Percentiles rank a stretch among this genome's conserved stretches.
Conservation (phyloP, 1,140 invertebrate species). For the Venustaconcha ellipsiformis region DNA sequence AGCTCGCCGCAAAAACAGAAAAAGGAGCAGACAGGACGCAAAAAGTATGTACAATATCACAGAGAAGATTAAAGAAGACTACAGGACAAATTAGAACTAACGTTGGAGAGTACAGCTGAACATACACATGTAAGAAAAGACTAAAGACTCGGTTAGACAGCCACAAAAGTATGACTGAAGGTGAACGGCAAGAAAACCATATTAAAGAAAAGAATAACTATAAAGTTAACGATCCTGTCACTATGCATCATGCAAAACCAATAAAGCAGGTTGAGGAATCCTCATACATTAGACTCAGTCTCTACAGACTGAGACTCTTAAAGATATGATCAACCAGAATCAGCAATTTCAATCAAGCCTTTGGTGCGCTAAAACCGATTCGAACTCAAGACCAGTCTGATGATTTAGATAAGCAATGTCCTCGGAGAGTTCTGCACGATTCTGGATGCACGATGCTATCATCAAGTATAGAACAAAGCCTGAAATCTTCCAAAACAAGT, state of each 20-base stretch:
- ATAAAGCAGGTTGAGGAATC: slow-evolving; percentile 15
- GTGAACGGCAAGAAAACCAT: too few species aligned
- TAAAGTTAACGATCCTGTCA: too few species aligned
- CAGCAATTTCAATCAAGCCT: slow-evolving; percentile 28
- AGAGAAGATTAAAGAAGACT: slow-evolving; percentile 1
- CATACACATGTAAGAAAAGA: too few species aligned
- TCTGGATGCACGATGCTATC: slow-evolving; percentile 17
- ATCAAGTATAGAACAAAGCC: neutral
- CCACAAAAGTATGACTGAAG: too few species aligned
- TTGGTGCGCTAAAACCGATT: slow-evolving; percentile 12
- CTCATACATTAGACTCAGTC: slow-evolving; percentile 25
- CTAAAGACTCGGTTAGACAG: too few species aligned
- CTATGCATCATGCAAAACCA: neutral
- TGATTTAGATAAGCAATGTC: slow-evolving; percentile 35
- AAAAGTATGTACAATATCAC: slow-evolving; percentile 6
- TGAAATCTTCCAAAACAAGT: slow-evolving; percentile 6
- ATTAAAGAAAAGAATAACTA: too few species aligned
- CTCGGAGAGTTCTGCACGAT: slow-evolving; percentile 29
- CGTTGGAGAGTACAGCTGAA: too few species aligned
- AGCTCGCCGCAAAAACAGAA: slow-evolving; percentile 1
- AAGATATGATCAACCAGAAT: slow-evolving; percentile 23
- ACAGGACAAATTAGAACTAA: neutral
- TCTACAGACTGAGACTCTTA: slow-evolving; percentile 16
- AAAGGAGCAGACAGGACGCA: neutral
- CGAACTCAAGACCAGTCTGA: slow-evolving; percentile 24